A percentile compares a stretch with the other conserved stretches of the same genome.
phyloP scores from a whole-genome alignment of 2,113 vertebrate genomes.

The Rhipidura dahli region DNA sequence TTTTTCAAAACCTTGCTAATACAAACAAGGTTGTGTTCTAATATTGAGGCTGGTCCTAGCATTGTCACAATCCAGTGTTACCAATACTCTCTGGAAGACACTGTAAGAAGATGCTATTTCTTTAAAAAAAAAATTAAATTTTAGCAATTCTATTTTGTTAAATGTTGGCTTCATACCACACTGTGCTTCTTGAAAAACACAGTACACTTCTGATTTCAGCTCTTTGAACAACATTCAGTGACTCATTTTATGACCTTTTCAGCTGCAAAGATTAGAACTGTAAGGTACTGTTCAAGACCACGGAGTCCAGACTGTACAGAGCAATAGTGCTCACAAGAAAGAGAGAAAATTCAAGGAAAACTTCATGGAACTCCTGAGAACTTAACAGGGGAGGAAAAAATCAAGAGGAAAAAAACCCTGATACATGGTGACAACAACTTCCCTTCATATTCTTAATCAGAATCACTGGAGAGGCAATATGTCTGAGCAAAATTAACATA shows the following conservation, averaged over 20 bases:
- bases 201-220: background rate
- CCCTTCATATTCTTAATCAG: background rate
- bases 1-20: background rate
- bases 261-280: background rate
- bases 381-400: background rate
- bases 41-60: background rate
- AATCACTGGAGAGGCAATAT: background rate
- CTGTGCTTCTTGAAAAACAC: background rate
- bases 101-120: background rate
- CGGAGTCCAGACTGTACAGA: background rate
- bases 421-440: background rate
- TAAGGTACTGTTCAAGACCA: background rate
- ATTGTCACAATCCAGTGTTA: background rate
- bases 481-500: background rate
- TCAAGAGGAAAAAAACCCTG: background rate
- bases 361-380: background rate
- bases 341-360: background rate
- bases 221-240: background rate
- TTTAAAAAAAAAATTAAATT: background rate
- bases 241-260: background rate
- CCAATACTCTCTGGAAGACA: background rate
- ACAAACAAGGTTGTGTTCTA: background rate
- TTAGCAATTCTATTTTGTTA: background rate
- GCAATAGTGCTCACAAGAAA: background rate
- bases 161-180: background rate